Base-by-base conservation (phyloP, 2,888 invertebrate genomes). In the Hedya salicella region DNA sequence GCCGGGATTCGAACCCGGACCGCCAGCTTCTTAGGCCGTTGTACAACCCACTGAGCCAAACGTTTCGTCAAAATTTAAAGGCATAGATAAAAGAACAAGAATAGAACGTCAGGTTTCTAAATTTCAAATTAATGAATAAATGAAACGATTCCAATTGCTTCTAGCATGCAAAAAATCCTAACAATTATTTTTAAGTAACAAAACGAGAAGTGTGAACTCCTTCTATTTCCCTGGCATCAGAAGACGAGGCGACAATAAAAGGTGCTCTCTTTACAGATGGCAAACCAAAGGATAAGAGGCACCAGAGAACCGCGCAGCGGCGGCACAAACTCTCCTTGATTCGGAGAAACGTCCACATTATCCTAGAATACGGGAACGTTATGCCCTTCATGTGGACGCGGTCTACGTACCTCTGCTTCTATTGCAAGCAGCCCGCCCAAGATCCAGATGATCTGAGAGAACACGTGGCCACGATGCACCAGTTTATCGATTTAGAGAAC, bases 341-440 rank as follows among this genome's bases (percentile, higher is more conserved):
- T 11, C 59, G 69, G 42, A 60, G 57, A 48, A 69, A 69, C 59
- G 60, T 67, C 32, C 39, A 62, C 32, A 39, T 59, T 13, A 21
- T 69, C 11, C 48, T 69, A 13, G 54, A 63, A 61, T 69, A 69
- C 44, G 69, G 69, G 30, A 69, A 69, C 40, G 69, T 69, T 11
- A 67, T 49, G 42, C 69, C 69, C 6, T 69, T 69, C 56, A 42
- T 67, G 49, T 69, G 69, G 69, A 30, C 67, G 13, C 63, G 67
- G n/a, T 60, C 53, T 19, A 50, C 40, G 8, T 69, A 67, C 40
- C 56, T 59, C 53, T 69, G 69, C 56, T 67, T 69, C 44, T 69
- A 69, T 60, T 69, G 69, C 52, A 59, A 64, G 32, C 42, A 46
- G 25, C 52, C 63, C 3, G 44, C 53, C 25, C 44, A 44, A 8